Percentiles rank a stretch among this genome's conserved stretches.
These are phyloP conservation scores for Agrypnia vestita DNA, from an alignment of 1,140 invertebrate species.

Conservation along the genomic window DNA sequence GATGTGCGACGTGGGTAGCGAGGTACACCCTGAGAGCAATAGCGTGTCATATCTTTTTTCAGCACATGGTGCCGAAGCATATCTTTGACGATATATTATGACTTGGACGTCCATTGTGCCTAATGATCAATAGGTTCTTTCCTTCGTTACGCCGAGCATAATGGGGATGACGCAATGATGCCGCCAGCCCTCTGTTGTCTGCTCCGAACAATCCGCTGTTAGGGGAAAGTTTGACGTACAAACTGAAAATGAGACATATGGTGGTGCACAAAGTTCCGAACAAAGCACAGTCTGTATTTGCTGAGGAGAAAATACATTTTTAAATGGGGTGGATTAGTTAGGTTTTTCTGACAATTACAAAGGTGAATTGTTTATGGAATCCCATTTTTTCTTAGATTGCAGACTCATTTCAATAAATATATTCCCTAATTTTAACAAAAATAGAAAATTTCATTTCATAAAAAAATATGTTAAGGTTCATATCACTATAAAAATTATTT, in stretches of 20 bases:
- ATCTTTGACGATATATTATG: constrained; percentile 38
- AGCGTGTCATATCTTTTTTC: constrained; percentile 25
- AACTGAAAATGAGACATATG: constrained; percentile 37
- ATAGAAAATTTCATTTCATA: too few relatives aligned
- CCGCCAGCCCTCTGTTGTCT: not conserved
- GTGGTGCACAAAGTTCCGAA: constrained; percentile 7
- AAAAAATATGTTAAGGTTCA: too few relatives aligned
- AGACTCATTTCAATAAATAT: too few relatives aligned
- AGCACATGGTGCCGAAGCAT: not conserved
- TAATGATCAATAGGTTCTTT: constrained; percentile 48
- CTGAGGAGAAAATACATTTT: constrained; percentile 5
- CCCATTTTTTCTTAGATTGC: too few relatives aligned
- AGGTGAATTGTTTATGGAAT: too few relatives aligned
- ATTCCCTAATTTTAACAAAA: too few relatives aligned
- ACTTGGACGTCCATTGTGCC: constrained; percentile 27
- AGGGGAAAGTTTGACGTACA: constrained; percentile 23
- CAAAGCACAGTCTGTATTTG: not conserved
- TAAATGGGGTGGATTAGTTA: not conserved
- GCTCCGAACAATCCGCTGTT: not conserved
- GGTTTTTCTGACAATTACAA: too few relatives aligned
- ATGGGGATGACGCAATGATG: constrained; percentile 36
- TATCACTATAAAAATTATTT: too few relatives aligned
- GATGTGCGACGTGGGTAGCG: not conserved
- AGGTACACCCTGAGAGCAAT: not conserved
- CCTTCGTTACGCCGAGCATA: constrained; percentile 30